A percentile compares a stretch with the other conserved stretches of the same genome.
Evolutionary conservation across 2,113 vertebrate species (phyloP).

Genomic region (Ptilonorhynchus violaceus): DNA sequence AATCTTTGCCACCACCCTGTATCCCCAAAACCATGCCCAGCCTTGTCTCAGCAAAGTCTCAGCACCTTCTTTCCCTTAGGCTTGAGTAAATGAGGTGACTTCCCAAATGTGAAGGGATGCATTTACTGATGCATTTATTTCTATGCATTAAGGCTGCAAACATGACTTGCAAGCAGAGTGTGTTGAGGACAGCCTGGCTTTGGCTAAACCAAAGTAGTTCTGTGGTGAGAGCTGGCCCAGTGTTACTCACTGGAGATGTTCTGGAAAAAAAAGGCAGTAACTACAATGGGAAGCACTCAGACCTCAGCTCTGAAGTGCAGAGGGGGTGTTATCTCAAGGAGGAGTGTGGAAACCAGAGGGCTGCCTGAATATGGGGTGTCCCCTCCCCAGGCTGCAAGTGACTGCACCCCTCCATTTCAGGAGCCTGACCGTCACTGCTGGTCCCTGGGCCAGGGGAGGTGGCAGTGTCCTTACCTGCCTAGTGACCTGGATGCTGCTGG

Average conservation of each 20-base stretch:
- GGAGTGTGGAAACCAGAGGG: not conserved
- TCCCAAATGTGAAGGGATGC: fast-evolving
- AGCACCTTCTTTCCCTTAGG: not conserved
- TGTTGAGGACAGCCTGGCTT: not conserved
- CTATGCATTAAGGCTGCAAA: not conserved
- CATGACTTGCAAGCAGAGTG: not conserved
- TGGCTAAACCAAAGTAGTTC: not conserved
- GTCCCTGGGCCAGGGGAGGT: not conserved
- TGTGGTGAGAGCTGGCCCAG: fast-evolving
- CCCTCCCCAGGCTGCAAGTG: not conserved
- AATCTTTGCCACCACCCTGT: not conserved
- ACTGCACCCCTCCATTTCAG: not conserved
- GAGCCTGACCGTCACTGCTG: not conserved
- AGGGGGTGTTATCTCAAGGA: not conserved
- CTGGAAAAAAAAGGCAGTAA: not conserved
- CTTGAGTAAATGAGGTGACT: not conserved
- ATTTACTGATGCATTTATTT: not conserved
- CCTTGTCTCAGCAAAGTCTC: not conserved
- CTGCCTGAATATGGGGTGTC: not conserved
- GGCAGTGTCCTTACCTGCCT: not conserved
- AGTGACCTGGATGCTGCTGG: not conserved
- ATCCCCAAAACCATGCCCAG: not conserved
- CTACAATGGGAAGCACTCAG: not conserved
- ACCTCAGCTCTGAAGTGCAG: not conserved
- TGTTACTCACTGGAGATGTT: slow-evolving; percentile 10